Base-by-base conservation (phyloP, 2,797 vertebrate species). In the Agapornis canus region DNA sequence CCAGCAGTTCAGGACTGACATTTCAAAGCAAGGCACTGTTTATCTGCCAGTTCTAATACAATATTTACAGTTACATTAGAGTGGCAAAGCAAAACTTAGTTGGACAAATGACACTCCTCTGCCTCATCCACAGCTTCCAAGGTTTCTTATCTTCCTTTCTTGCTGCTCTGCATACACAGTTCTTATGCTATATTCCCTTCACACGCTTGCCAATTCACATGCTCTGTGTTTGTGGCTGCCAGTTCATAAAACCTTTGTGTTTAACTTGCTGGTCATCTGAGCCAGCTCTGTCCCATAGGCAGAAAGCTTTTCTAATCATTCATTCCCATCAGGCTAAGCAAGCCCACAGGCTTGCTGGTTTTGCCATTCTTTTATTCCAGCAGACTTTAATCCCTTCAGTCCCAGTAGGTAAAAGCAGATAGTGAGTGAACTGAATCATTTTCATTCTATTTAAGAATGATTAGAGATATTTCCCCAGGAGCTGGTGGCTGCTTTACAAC, bases 81-180 rank as follows among this genome's bases (percentile, higher is more conserved):
- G 54, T 32, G 61, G 83, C 69, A 94, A 75, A 91, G 82, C 86
- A 92, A 52, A 90, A 78, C 86, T 86, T 86, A 15, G 40, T 47
- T 20, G 73, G 68, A 49, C 12, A 57, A 81, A 49, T 32, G 70
- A 81, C 90, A 43, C 40, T 91, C 70, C 39, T 64, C 26, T 90
- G 52, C 45, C 26, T 59, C 59, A 20, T 49, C 63, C 47, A 5
- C 80, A 90, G 94, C 83, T 72, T 81, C n/a, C 43, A 35, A 6
- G 16, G 61, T 64, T 88, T 83, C 93, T 82, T 86, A 80, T 77
- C 92, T 90, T 56, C 23, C 32, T 17, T 52, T 75, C 52, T 70
- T 45, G 65, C 77, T 90, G 72, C 72, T 93, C 54, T 90, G 86
- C 88, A 78, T 35, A n/a, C 57, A 51, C 48, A 49, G 26, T 61